Base-by-base conservation (phyloP, 2,797 vertebrate genomes). In the Characodon lateralis region DNA sequence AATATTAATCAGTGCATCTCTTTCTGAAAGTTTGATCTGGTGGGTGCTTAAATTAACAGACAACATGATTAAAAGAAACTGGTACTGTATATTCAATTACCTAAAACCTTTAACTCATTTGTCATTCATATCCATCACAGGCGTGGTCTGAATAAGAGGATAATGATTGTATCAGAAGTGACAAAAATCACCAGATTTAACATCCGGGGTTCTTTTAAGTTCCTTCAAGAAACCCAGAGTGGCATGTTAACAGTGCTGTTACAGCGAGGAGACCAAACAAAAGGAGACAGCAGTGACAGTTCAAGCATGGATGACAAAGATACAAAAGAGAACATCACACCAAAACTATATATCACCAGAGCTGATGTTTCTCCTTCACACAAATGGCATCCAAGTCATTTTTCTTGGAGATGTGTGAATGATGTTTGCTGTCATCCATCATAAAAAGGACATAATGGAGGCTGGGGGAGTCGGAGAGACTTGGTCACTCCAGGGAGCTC, bases 401-500 rank as follows among this genome's bases (percentile, higher is more conserved):
- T 94, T 88, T 93, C 94, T 91, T 85, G 83, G 86, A 93, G 91
- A 94, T 83, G 85, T 93, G 91, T 95, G 95, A 95, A 94, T 89
- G 92, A 95, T 94, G 91, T 91, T 94, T 90, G 89, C 91, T 84
- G 84, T 85, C 88, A 94, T 95, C 93, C 87, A 92, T 96, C 95
- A 95, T 89, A 87, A 90, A 69, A 88, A 89, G 87, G 87, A 92
- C 87, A 87, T 92, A 91, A 92, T 87, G 84, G 91, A 90, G 89
- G 92, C 83, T 83, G 82, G 84, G 91, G 90, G 91, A 92, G 91
- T 90, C 73, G 31, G 88, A 87, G 84, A 89, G 89, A 91, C 87
- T 88, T 81, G 90, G 94, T 89, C 93, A 94, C 95, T 94, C 94
- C 91, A 83, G 95, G 95, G 95, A 95, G 91, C 94, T 96, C 93